These are phyloP conservation scores for Girardinichthys multiradiatus DNA, from an alignment of 2,113 vertebrate genomes.

Conservation along the genomic window DNA sequence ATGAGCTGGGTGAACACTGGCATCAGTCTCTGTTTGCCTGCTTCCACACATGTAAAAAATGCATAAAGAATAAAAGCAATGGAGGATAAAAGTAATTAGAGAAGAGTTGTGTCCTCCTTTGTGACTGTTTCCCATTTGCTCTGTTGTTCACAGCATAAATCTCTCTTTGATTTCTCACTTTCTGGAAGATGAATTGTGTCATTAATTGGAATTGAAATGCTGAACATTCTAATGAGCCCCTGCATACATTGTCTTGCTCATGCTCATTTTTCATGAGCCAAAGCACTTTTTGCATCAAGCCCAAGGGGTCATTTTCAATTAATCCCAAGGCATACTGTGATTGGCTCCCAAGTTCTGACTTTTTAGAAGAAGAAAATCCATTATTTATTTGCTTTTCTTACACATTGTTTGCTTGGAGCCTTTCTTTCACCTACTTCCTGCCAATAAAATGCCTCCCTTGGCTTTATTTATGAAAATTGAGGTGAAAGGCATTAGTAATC, in stretches of 20 bases:
- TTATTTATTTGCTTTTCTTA: slow-evolving; percentile 40
- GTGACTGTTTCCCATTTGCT: slow-evolving; percentile 5
- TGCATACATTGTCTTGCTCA: slow-evolving; percentile 40
- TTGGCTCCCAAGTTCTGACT: slow-evolving; percentile 40
- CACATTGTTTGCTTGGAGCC: slow-evolving; percentile 22
- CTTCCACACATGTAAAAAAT: slow-evolving; percentile 27
- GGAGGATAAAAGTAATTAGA: slow-evolving; percentile 39
- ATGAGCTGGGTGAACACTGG: background rate
- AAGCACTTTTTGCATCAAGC: slow-evolving; percentile 35
- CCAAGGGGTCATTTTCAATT: slow-evolving; percentile 59
- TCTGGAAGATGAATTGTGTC: slow-evolving; percentile 53
- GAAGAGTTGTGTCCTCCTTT: background rate
- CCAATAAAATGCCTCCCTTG: slow-evolving; percentile 34
- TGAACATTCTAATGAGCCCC: slow-evolving; percentile 54
- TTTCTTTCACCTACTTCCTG: slow-evolving; percentile 27
- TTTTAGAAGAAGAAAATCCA: slow-evolving; percentile 18
- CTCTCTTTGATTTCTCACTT: slow-evolving; percentile 38
- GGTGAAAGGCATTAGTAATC: slow-evolving; percentile 44
- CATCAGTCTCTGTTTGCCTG: slow-evolving; percentile 8
- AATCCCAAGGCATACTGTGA: slow-evolving; percentile 38
- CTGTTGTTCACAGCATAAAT: slow-evolving; percentile 20
- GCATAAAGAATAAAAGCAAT: slow-evolving; percentile 1
- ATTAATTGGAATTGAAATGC: slow-evolving; percentile 66
- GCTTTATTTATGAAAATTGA: slow-evolving; percentile 48
- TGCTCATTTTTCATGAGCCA: slow-evolving; percentile 42